Evolutionary conservation across 2,888 invertebrate species (phyloP).

Genomic region (Diaprepes abbreviatus): DNA sequence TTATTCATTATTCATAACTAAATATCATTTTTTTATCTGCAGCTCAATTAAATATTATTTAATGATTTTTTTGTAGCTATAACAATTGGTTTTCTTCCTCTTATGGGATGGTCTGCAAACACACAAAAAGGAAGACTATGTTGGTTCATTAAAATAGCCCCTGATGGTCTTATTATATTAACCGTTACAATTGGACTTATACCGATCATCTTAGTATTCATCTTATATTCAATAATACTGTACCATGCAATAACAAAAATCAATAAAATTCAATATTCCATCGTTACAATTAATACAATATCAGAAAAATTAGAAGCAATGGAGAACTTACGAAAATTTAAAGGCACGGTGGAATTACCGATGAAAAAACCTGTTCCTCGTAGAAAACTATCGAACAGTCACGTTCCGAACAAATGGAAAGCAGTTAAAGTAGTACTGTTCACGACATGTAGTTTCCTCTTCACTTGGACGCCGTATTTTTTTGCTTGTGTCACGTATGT

Average conservation of each 20-base stretch:
- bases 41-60: too few species aligned
- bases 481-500: slow-evolving; percentile 72
- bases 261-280: slow-evolving; percentile 63
- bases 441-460: slow-evolving; percentile 73
- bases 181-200: slow-evolving; percentile 72
- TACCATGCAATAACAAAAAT: slow-evolving; percentile 72
- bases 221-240: slow-evolving; percentile 74
- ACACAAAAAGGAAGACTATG: slow-evolving; percentile 71
- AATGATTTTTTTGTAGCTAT: slow-evolving; percentile 67
- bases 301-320: slow-evolving; percentile 32
- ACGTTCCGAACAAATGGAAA: slow-evolving; percentile 71
- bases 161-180: slow-evolving; percentile 70
- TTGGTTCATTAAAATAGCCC: slow-evolving; percentile 73
- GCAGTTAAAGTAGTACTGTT: slow-evolving; percentile 75
- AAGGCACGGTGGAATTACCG: slow-evolving; percentile 50
- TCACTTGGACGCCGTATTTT: slow-evolving; percentile 77
- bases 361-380: slow-evolving; percentile 17
- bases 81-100: slow-evolving; percentile 73
- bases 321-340: slow-evolving; percentile 54
- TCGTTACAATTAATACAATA: slow-evolving; percentile 32
- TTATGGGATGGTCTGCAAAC: slow-evolving; percentile 72
- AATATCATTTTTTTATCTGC: too few species aligned
- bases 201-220: slow-evolving; percentile 67
- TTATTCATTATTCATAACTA: too few species aligned
- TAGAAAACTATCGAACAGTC: slow-evolving; percentile 18